Evolutionary conservation across 2,888 invertebrate species (phyloP).

Genomic region (Macrophya annulata): DNA sequence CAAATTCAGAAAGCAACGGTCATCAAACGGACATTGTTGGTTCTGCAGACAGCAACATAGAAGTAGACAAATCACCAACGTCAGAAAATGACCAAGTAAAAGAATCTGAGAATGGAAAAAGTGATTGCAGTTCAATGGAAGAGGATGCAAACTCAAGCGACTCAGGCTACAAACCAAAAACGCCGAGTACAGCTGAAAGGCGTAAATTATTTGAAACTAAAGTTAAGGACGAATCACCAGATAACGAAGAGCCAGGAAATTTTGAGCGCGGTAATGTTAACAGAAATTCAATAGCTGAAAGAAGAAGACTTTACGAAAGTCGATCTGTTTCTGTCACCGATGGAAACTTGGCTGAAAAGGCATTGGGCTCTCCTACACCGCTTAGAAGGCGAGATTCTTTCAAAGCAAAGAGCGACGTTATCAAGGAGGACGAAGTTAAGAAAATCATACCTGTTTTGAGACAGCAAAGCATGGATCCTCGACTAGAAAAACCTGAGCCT

Average conservation of each 20-base stretch:
- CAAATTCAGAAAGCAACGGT: constrained; percentile 78
- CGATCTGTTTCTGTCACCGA: constrained; percentile 86
- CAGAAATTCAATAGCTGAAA: constrained; percentile 89
- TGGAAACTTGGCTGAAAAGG: constrained; percentile 83
- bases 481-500: constrained; percentile 78
- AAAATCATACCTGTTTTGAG: constrained; percentile 79
- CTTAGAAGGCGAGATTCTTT: constrained; percentile 87
- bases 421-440: constrained; percentile 79
- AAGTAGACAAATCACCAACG: constrained; percentile 71
- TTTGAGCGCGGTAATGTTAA: constrained; percentile 84
- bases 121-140: constrained; percentile 83
- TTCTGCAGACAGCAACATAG: constrained; percentile 71
- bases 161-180: constrained; percentile 87
- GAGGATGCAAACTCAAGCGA: constrained; percentile 85
- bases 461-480: constrained; percentile 81
- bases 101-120: constrained; percentile 82
- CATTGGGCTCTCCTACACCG: constrained; percentile 86
- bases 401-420: constrained; percentile 84
- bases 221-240: constrained; percentile 80
- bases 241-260: constrained; percentile 80
- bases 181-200: constrained; percentile 90
- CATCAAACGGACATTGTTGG: constrained; percentile 69
- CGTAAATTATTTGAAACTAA: constrained; percentile 86
- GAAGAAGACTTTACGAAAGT: constrained; percentile 89
- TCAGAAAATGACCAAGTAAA: constrained; percentile 72